A percentile compares a stretch with the other conserved stretches of the same genome.
phyloP scores from a whole-genome alignment of 2,113 vertebrate genomes.

The Pluvianellus socialis region DNA sequence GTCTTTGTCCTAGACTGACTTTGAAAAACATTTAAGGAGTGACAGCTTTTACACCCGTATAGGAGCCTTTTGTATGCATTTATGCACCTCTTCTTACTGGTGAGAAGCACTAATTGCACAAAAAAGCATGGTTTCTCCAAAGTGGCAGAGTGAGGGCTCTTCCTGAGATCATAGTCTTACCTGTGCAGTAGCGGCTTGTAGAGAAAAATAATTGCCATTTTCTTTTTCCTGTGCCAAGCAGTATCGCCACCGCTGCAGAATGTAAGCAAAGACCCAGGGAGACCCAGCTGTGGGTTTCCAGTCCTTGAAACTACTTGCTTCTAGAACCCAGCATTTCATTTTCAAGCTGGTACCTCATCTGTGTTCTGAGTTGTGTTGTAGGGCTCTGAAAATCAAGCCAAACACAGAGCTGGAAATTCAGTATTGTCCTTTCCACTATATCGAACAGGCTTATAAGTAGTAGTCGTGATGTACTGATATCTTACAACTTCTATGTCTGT shows the following conservation, averaged over 20 bases:
- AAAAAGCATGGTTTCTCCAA: background rate
- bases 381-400: background rate
- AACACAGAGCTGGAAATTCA: background rate
- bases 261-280: background rate
- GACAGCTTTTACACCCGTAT: background rate
- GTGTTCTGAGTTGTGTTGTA: background rate
- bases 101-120: background rate
- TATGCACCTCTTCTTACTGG: background rate
- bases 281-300: background rate
- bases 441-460: background rate
- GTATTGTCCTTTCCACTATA: background rate
- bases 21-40: background rate
- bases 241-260: background rate
- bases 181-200: background rate
- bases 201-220: background rate
- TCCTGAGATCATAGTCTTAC: background rate
- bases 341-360: background rate
- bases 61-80: background rate
- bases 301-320: background rate
- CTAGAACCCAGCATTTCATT: background rate
- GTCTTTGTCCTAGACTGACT: background rate
- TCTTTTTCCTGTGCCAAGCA: background rate
- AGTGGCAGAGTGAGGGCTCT: background rate
- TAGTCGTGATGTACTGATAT: fast-evolving
- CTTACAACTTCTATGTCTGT: background rate